A percentile compares a stretch with the other conserved stretches of the same genome.
These are phyloP conservation scores for Rhinoderma darwinii DNA, from an alignment of 2,113 vertebrate species.

Conservation along the genomic window DNA sequence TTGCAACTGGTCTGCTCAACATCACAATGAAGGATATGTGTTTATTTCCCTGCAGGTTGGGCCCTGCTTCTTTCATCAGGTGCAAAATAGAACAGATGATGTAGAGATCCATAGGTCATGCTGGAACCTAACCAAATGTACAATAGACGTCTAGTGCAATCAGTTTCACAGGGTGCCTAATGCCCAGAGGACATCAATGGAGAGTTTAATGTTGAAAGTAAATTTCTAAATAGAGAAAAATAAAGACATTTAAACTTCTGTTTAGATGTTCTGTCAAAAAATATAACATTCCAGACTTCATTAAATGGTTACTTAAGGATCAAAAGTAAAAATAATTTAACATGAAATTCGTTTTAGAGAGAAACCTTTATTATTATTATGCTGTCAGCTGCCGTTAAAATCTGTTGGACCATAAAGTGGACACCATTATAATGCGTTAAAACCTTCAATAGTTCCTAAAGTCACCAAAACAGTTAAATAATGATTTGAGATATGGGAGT, in stretches of 20 bases:
- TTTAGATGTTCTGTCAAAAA: not conserved
- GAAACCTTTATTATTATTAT: not conserved
- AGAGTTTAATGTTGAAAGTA: not conserved
- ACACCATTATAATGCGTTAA: too few species aligned
- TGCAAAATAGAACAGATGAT: slow-evolving; percentile 42
- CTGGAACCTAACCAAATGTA: slow-evolving; percentile 13
- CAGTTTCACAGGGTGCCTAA: slow-evolving; percentile 5
- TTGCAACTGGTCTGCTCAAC: slow-evolving; percentile 41
- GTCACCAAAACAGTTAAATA: too few species aligned
- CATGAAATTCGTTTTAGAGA: not conserved
- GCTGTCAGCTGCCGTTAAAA: not conserved
- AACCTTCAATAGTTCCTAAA: too few species aligned
- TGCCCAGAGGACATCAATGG: not conserved
- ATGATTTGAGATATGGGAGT: too few species aligned
- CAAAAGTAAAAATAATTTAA: not conserved
- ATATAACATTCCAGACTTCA: not conserved
- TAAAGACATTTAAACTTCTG: not conserved
- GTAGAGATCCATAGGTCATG: slow-evolving; percentile 39
- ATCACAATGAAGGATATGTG: slow-evolving; percentile 43
- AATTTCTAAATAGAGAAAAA: not conserved
- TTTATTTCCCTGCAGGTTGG: slow-evolving; percentile 49
- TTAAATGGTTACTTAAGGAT: not conserved
- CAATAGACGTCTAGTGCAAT: slow-evolving; percentile 35
- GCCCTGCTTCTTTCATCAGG: slow-evolving; percentile 43
- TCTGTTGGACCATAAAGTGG: not conserved